These are phyloP conservation scores for Paramuricea clavata DNA, from an alignment of 92 coral and sea anemone genomes.

Conservation along the genomic window DNA sequence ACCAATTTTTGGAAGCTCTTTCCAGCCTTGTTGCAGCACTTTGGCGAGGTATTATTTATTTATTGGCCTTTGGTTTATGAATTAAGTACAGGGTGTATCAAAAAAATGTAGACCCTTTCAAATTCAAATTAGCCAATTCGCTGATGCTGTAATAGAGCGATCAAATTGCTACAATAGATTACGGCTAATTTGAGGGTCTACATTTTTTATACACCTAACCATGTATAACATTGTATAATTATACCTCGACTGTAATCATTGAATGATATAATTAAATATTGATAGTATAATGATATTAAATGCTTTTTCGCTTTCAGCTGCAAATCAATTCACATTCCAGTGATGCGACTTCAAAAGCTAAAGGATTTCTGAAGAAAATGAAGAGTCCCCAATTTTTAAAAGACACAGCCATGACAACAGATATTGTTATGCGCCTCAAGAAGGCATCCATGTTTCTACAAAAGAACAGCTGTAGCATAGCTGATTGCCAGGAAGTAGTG, in stretches of 20 bases:
- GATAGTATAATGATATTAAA: background rate
- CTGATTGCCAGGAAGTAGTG: slow-evolving; percentile 4
- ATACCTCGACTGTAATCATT: too few species aligned
- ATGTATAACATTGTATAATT: too few species aligned
- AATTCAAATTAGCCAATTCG: too few species aligned
- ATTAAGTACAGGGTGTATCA: too few species aligned
- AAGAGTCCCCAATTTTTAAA: background rate
- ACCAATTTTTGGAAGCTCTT: slow-evolving; percentile 7
- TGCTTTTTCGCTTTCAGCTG: slow-evolving; percentile 15
- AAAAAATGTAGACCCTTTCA: too few species aligned
- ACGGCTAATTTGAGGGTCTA: too few species aligned
- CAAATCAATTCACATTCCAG: slow-evolving; percentile 13
- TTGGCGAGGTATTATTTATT: too few species aligned
- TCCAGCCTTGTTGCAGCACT: background rate
- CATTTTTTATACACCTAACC: too few species aligned
- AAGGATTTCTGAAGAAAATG: background rate
- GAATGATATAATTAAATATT: background rate
- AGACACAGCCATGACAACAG: background rate
- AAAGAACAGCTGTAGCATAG: slow-evolving; percentile 5
- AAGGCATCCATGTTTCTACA: slow-evolving; percentile 14
- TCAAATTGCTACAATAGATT: too few species aligned
- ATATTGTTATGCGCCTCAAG: slow-evolving; percentile 7
- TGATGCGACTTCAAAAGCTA: slow-evolving; percentile 8
- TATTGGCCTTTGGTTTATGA: too few species aligned
- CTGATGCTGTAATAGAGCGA: too few species aligned